phyloP scores from a whole-genome alignment of 2,797 vertebrate genomes.

The Galago senegalensis region DNA sequence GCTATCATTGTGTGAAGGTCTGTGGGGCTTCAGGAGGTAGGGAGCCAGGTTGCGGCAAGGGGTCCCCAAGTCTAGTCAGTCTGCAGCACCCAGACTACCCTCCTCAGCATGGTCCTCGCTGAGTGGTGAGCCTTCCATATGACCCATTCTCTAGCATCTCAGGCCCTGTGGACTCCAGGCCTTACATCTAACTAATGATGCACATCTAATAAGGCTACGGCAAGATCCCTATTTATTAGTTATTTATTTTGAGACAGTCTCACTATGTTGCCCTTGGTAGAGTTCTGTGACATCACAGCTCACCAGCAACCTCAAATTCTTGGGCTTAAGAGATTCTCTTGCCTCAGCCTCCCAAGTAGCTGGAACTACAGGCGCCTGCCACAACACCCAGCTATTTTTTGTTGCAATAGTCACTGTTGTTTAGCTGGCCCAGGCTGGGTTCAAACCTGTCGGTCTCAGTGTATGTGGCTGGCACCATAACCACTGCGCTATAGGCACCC shows the following conservation, averaged over 20 bases:
- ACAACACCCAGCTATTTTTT: too few species aligned
- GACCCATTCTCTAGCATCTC: neutral
- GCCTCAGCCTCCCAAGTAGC: too few species aligned
- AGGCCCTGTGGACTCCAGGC: neutral
- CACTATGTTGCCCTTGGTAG: too few species aligned
- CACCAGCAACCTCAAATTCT: too few species aligned
- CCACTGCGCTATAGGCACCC: too few species aligned
- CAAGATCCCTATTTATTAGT: neutral
- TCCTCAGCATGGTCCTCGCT: neutral
- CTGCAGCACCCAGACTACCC: neutral
- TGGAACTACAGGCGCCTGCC: too few species aligned
- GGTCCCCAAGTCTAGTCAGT: neutral
- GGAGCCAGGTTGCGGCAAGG: neutral
- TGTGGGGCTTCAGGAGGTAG: neutral
- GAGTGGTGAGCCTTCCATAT: neutral
- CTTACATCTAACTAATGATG: neutral
- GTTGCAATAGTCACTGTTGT: too few species aligned
- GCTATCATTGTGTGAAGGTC: neutral
- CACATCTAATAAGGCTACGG: neutral
- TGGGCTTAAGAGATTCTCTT: too few species aligned
- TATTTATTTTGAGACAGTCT: neutral
- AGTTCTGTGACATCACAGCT: too few species aligned
- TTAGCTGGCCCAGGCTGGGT: too few species aligned
- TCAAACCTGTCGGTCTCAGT: too few species aligned
- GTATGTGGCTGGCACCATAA: too few species aligned